These are phyloP conservation scores for Iphiclides podalirius DNA, from an alignment of 2,888 invertebrate species.

Conservation along the genomic window DNA sequence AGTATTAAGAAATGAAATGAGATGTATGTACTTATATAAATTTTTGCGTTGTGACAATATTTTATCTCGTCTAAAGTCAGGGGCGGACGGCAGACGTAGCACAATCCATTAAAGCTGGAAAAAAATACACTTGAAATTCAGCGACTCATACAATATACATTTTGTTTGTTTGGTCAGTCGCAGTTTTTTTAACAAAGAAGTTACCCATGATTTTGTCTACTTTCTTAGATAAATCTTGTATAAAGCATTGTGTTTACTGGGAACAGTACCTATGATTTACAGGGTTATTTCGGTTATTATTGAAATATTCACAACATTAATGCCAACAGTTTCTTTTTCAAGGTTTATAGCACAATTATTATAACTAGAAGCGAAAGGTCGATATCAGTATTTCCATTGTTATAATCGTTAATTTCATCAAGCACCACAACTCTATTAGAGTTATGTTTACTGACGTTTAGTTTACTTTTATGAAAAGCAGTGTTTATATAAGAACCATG, in stretches of 20 bases:
- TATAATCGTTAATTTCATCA: too few relatives aligned
- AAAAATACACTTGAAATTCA: conserved; percentile 70
- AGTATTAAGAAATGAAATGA: too few relatives aligned
- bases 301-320: too few relatives aligned
- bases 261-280: background rate
- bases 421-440: too few relatives aligned
- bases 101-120: conserved; percentile 74
- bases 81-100: conserved; percentile 42
- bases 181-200: conserved; percentile 50
- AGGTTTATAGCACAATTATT: too few relatives aligned
- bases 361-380: too few relatives aligned
- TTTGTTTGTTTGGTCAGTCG: conserved; percentile 38
- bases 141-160: conserved; percentile 78
- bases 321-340: too few relatives aligned
- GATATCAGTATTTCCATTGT: too few relatives aligned
- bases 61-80: conserved; percentile 32
- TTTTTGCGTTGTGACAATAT: conserved; percentile 36
- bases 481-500: too few relatives aligned
- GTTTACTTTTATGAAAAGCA: too few relatives aligned
- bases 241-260: background rate
- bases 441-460: too few relatives aligned
- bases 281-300: background rate
- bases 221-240: background rate
- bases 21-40: background rate
- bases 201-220: conserved; percentile 1